Conservation (phyloP, 2,888 invertebrate genomes). For the Ichneumoninae sp. region DNA sequence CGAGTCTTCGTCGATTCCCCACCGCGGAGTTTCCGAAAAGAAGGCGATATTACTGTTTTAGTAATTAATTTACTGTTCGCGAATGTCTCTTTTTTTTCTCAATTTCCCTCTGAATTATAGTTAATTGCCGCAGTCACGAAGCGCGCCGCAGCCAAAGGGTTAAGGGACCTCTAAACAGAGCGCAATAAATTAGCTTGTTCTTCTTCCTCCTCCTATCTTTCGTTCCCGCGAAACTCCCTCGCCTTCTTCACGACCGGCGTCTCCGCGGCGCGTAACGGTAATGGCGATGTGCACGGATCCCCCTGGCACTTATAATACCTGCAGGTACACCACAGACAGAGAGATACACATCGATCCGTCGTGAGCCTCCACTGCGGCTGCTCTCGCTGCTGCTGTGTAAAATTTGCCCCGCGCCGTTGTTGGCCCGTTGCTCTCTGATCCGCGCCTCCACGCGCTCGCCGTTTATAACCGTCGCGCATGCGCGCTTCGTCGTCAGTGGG, state of each 20-base stretch:
- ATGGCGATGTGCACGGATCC: constrained; percentile 66
- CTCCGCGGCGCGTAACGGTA: constrained; percentile 65
- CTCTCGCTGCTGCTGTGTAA: constrained; percentile 9
- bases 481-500: constrained; percentile 12
- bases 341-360: constrained; percentile 61
- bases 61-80: constrained; percentile 23
- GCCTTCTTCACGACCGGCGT: constrained; percentile 53
- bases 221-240: constrained; percentile 35
- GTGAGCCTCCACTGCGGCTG: constrained; percentile 14
- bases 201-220: constrained; percentile 43
- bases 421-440: constrained; percentile 40
- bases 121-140: constrained; percentile 25
- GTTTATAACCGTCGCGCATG: constrained; percentile 1
- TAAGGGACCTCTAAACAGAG: constrained; percentile 47
- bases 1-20: not conserved
- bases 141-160: constrained; percentile 1
- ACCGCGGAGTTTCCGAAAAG: constrained; percentile 9
- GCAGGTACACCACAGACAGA: constrained; percentile 34
- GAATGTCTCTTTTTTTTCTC: not conserved
- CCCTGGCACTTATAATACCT: constrained; percentile 61
- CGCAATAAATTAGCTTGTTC: constrained; percentile 48
- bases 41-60: constrained; percentile 1
- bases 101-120: not conserved
- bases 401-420: constrained; percentile 3
- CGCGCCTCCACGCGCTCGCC: not conserved